Conservation (phyloP, 1,140 invertebrate species). For the Delia radicum region DNA sequence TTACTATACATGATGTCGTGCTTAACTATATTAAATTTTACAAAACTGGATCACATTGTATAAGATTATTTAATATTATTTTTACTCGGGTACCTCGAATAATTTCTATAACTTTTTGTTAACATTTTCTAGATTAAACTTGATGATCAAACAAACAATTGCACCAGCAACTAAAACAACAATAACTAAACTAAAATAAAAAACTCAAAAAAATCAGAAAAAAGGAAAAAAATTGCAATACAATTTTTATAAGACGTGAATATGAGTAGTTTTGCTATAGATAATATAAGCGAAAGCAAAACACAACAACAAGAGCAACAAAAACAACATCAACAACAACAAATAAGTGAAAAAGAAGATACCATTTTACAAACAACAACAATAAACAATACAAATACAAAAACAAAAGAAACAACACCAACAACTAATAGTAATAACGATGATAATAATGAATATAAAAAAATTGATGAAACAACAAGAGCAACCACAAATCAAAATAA, state of each 20-base stretch:
- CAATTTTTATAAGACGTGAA: constrained; percentile 15
- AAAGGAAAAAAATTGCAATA: not conserved
- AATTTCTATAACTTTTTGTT: too few species aligned
- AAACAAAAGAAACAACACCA: constrained; percentile 7
- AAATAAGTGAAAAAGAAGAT: not conserved
- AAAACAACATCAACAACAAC: not conserved
- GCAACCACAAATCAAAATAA: not conserved
- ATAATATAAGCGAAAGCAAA: constrained; percentile 28
- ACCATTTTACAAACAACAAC: not conserved
- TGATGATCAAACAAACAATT: not conserved
- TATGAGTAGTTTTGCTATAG: constrained; percentile 26
- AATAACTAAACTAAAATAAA: not conserved
- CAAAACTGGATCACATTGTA: too few species aligned
- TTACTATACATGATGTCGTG: too few species aligned
- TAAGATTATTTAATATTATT: too few species aligned
- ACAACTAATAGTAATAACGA: constrained; percentile 6
- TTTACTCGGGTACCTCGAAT: too few species aligned
- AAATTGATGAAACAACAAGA: constrained; percentile 3
- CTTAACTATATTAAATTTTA: too few species aligned
- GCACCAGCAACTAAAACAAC: not conserved
- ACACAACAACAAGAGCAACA: not conserved
- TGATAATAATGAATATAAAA: constrained; percentile 14
- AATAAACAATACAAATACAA: not conserved
- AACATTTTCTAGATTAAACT: not conserved
- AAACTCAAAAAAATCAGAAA: not conserved